Conservation (phyloP, 1,140 invertebrate species). For the Cheumatopsyche charites region DNA sequence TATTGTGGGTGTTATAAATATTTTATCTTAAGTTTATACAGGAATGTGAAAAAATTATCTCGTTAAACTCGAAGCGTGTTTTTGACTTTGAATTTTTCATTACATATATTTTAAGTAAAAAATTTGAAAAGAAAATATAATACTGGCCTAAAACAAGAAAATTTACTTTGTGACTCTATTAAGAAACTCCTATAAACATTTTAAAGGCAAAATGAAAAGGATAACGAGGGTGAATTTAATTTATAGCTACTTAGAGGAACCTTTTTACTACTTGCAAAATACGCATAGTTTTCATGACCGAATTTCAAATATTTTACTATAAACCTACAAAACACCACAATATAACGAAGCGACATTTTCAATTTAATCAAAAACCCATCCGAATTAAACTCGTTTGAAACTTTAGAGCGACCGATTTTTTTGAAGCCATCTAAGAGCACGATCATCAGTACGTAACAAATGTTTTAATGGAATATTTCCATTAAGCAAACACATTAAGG, state of each 20-base stretch:
- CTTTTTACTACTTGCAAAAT: background rate
- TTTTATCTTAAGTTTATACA: too few relatives aligned
- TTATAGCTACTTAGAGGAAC: background rate
- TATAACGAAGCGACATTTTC: too few relatives aligned
- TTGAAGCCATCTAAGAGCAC: background rate
- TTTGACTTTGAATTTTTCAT: too few relatives aligned
- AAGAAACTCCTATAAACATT: constrained; percentile 14
- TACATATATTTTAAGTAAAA: too few relatives aligned
- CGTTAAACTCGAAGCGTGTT: too few relatives aligned
- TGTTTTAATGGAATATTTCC: constrained; percentile 48
- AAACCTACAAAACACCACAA: background rate
- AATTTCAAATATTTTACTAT: too few relatives aligned
- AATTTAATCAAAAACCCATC: too few relatives aligned
- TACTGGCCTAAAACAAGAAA: constrained; percentile 6
- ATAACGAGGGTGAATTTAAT: constrained; percentile 23
- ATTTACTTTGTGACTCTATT: constrained; percentile 22
- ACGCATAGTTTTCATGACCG: too few relatives aligned
- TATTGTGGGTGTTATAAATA: too few relatives aligned
- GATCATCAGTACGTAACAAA: constrained; percentile 46
- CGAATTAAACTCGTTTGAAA: too few relatives aligned
- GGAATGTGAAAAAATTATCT: too few relatives aligned
- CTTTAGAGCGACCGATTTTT: background rate
- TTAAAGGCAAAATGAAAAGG: constrained; percentile 11
- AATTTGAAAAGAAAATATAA: background rate
- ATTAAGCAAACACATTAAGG: constrained; percentile 47